Conservation (phyloP, 2,888 invertebrate species). For the Ditula angustiorana region DNA sequence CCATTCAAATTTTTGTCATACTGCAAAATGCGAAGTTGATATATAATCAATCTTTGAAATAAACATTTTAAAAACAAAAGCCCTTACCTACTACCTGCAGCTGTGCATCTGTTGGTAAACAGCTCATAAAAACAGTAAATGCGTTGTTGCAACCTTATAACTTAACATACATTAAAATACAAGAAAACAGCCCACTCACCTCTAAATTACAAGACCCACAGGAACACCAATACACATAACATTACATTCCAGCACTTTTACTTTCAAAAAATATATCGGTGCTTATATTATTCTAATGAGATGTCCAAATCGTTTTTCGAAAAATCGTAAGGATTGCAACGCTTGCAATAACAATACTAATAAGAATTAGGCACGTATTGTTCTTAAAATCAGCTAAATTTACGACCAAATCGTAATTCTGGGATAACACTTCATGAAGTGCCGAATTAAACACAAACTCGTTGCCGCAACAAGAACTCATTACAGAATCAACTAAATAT, state of each 20-base stretch:
- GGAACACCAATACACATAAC: slow-evolving; percentile 2
- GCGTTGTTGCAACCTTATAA: not conserved
- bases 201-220: slow-evolving; percentile 14
- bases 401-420: slow-evolving; percentile 66
- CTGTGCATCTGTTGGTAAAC: not conserved
- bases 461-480: slow-evolving; percentile 81
- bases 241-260: slow-evolving; percentile 53
- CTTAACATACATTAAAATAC: not conserved
- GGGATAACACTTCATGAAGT: slow-evolving; percentile 68
- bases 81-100: not conserved
- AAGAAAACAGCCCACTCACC: slow-evolving; percentile 14
- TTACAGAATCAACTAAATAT: slow-evolving; percentile 53
- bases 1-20: not conserved
- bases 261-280: slow-evolving; percentile 48
- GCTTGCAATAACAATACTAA: slow-evolving; percentile 58
- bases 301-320: slow-evolving; percentile 45
- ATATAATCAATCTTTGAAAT: no score
- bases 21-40: not conserved
- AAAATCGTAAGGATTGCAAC: slow-evolving; percentile 51
- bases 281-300: slow-evolving; percentile 7
- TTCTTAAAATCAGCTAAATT: slow-evolving; percentile 63
- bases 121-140: not conserved
- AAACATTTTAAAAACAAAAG: not conserved
- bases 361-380: slow-evolving; percentile 58
- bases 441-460: slow-evolving; percentile 75